Evolutionary conservation across 1,140 invertebrate genomes (phyloP), one percentile per base, ranked within the genome.

Genomic region (Drosophila bocqueti): DNA sequence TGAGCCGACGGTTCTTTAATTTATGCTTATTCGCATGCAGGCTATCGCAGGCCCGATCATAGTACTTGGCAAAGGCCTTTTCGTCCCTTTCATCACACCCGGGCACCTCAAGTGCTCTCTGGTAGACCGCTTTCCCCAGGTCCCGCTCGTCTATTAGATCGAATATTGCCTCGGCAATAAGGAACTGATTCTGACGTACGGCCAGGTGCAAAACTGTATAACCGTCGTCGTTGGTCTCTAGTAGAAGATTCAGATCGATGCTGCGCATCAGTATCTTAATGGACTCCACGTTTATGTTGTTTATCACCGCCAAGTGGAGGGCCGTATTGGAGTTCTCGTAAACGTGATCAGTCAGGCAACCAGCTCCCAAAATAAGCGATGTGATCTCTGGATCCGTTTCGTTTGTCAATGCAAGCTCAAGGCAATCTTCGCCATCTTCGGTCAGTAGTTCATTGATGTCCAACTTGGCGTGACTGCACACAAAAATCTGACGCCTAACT

Each of bases 181-280:
- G 47, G 47, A 78, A 92, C 31, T 79, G 74, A 74, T 92, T 84
- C 24, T 86, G 52, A 7, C 91, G 76, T 8, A 92, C 69, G 0
- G 85, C 83, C 43, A 92, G 54, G 18, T 92, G 91, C 6, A 92
- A 15, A 3, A 74, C 85, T 7, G 91, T 92, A 40, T 91, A 91
- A 7, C 91, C 91, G 54, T 92, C 91, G 50, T 92, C 89, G 36
- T 92, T 92, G 9, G 59, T 54, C n/a, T 78, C 64, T 11, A 87
- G 50, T 0, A 92, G 26, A 26, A 87, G 55, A 65, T 91, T 74
- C 15, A 91, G 62, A 43, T 92, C 91, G 8, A 92, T 91, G 0
- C 38, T 15, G 0, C 60, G 49, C 79, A 91, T 76, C 8, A 92
- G 50, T 11, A 77, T 38, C 11, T 42, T 57, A 24, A 92, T 29